These are phyloP conservation scores for Caenorhabditis macrosperma DNA, from an alignment of 2,888 invertebrate genomes.

Conservation along the genomic window DNA sequence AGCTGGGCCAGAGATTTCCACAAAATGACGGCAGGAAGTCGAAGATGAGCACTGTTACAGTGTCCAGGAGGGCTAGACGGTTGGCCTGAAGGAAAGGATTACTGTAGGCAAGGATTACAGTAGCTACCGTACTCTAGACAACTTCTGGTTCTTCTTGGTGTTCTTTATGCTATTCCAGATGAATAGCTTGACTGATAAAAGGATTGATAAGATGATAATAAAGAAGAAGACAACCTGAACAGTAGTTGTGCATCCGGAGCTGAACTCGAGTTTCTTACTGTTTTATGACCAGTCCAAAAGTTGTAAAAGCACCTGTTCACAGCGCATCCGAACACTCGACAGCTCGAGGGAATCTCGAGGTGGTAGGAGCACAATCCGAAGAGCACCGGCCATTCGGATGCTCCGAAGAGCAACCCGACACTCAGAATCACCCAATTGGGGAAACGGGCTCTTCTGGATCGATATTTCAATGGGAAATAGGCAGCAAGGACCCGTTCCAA, in stretches of 20 bases:
- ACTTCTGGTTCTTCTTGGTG: neutral
- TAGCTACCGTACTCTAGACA: neutral
- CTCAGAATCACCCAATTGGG: neutral
- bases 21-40: conserved; percentile 2
- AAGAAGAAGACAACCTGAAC: neutral
- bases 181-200: neutral
- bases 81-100: too few relatives aligned
- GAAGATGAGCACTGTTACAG: neutral
- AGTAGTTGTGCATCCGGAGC: too few relatives aligned
- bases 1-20: neutral
- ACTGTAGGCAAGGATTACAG: too few relatives aligned
- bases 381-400: neutral
- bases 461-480: neutral
- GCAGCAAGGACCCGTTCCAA: neutral
- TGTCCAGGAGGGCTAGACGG: conserved; percentile 3
- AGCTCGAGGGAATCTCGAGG: neutral
- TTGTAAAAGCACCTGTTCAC: conserved; percentile 6
- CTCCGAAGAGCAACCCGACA: neutral
- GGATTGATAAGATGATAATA: neutral
- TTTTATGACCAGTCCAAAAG: conserved; percentile 4
- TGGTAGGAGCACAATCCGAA: neutral
- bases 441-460: neutral
- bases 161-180: neutral
- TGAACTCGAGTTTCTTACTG: neutral
- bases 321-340: neutral